Evolutionary conservation across 2,888 invertebrate species (phyloP), one percentile per base, ranked within the genome.

Genomic region (Nezara viridula): DNA sequence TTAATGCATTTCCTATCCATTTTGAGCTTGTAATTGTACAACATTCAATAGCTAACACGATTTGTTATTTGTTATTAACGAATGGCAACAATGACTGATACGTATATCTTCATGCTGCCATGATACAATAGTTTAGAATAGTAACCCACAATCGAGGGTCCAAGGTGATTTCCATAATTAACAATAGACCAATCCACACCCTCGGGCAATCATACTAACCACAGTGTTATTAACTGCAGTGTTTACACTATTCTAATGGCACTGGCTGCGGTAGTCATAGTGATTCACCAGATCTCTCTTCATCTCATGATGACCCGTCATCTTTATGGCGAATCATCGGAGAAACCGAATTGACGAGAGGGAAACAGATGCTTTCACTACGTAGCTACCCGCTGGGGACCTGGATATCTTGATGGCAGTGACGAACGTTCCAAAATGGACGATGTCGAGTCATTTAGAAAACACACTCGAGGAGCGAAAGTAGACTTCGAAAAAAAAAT

Each of bases 121-220:
- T 66, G 27, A 66, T 32, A 60, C 55, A 60, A 60, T n/a, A 27
- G 55, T 27, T 60, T 12, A 12, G 66, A 66, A 66, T 66, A 66
- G 27, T 66, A 66, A 66, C 66, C 66, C 66, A 66, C 66, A 66
- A 66, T 16, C 66, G 4, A 5, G 10, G 66, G 12, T 6, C 32
- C 66, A 66, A 66, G 66, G 66, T 32, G 27, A 66, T 66, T 66
- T 32, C 66, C 66, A 66, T 66, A 66, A 66, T 66, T 66, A 66
- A 5, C 5, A 27, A 10, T 32, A 32, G 4, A 66, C 66, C 21
- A 14, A 27, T 32, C 27, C 66, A 66, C 66, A 66, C 66, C 66
- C 66, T 16, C 1, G 27, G n/a, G 66, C 66, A 66, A 66, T 66
- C 16, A 32, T 32, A 32, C 66, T 32, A 66, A 66, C 66, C 66